These are phyloP conservation scores for Rambutsinella grinnellia DNA, from an alignment of 2,888 invertebrate species.

Conservation along the genomic window DNA sequence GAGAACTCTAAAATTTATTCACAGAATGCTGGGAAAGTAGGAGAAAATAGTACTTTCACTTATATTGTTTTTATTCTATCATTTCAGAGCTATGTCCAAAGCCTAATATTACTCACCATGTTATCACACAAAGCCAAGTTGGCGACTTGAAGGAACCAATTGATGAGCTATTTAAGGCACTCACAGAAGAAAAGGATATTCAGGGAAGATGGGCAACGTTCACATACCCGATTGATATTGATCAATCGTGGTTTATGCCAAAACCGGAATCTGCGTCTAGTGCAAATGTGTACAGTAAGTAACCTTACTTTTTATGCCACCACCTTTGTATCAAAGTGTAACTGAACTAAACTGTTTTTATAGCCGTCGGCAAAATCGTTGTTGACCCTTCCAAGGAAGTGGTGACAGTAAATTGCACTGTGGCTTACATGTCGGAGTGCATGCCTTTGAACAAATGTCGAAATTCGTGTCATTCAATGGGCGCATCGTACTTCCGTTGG, in stretches of 20 bases:
- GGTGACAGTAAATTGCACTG: slow-evolving; percentile 87
- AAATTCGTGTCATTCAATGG: slow-evolving; percentile 85
- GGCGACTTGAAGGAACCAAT: slow-evolving; percentile 86
- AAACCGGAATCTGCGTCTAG: slow-evolving; percentile 58
- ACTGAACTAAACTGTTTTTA: slow-evolving; percentile 29
- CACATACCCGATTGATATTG: slow-evolving; percentile 74
- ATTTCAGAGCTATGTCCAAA: slow-evolving; percentile 88
- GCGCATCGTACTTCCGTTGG: slow-evolving; percentile 88
- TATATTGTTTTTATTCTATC: neutral
- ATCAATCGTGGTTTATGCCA: slow-evolving; percentile 65
- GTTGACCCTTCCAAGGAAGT: slow-evolving; percentile 68
- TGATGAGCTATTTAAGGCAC: slow-evolving; percentile 84
- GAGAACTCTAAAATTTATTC: slow-evolving; percentile 9
- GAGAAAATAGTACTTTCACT: neutral
- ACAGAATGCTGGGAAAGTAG: no score
- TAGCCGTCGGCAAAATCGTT: slow-evolving; percentile 63
- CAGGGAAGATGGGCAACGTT: slow-evolving; percentile 87
- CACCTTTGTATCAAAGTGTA: neutral
- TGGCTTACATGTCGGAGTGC: slow-evolving; percentile 90
- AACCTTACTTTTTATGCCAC: neutral
- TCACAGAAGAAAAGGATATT: slow-evolving; percentile 83
- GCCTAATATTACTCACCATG: slow-evolving; percentile 82
- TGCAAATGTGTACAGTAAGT: slow-evolving; percentile 59
- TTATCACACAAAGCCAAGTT: slow-evolving; percentile 85
- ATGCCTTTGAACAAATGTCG: slow-evolving; percentile 90